Evolutionary conservation across 1,140 invertebrate species (phyloP), one percentile per base, ranked within the genome.

Genomic region (Lamellibrachia luymesi): DNA sequence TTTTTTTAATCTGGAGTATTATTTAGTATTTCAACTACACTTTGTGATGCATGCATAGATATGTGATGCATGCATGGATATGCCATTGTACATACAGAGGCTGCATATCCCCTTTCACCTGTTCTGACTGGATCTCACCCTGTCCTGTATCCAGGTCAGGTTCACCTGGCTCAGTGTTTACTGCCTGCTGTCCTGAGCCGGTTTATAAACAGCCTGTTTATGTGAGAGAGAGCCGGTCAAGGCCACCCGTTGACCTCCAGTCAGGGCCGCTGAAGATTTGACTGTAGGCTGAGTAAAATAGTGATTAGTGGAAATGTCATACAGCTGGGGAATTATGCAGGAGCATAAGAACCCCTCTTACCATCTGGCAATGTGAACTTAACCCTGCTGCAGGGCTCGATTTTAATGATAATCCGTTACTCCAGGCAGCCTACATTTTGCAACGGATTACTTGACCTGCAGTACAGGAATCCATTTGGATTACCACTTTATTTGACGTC

Each of bases 161-260:
- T 80, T 22, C 64, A 80, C 64, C 64, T 80, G 64, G 64, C 64
- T 22, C 64, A 2, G 2, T 80, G 64, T 80, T 80, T 80, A 80
- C 64, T 22, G 17, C 17, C 52, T 17, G 52, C 52, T 80, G 64
- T 2, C 64, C 64, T 8, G 64, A 22, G 6, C 6, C 64, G 17
- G 13, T 80, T 80, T 80, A 80, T 80, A 80, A 80, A 80, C 64
- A 80, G 64, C 64, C 64, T 80, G 64, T 80, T 80, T 80, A 80
- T 80, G 64, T 22, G 38, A 17, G 64, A 80, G 64, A 80, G 64
- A 80, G 64, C 64, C 13, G 64, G 64, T 80, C 64, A 80, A 80
- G 64, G 64, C 25, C 64, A 22, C 25, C 13, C 13, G 5, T 80
- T 80, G 64, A 80, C 64, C 64, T 80, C 64, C 64, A 22, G 64